Percentiles rank a stretch among this genome's conserved stretches.
Evolutionary conservation across 2,797 vertebrate species (phyloP).

Genomic region (Enteromius treurensis): DNA sequence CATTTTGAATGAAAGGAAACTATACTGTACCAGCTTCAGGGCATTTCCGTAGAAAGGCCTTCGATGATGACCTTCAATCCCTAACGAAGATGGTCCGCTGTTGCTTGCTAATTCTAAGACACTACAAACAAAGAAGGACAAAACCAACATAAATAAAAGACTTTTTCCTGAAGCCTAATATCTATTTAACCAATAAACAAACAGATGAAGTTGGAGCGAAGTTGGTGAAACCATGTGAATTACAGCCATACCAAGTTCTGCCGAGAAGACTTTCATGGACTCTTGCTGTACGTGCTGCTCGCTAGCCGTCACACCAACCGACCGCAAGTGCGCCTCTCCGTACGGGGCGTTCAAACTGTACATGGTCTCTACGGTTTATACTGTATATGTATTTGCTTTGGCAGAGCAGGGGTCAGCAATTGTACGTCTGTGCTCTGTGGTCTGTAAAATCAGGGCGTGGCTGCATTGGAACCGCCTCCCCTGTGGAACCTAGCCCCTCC

Average conservation of each 20-base stretch:
- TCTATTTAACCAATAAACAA: conserved; percentile 54
- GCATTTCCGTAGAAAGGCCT: conserved; percentile 61
- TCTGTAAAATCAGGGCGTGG: conserved; percentile 33
- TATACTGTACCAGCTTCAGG: conserved; percentile 72
- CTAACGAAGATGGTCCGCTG: conserved; percentile 45
- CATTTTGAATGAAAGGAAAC: conserved; percentile 62
- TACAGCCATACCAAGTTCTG: conserved; percentile 83
- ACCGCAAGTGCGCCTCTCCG: conserved; percentile 46
- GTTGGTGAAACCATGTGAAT: conserved; percentile 69
- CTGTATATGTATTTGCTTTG: conserved; percentile 43
- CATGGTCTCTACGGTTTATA: conserved; percentile 40
- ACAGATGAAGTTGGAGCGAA: conserved; percentile 30
- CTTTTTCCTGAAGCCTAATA: conserved; percentile 53
- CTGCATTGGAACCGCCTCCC: conserved; percentile 47
- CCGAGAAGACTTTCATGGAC: conserved; percentile 23
- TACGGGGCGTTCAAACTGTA: conserved; percentile 29
- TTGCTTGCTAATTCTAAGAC: conserved; percentile 63
- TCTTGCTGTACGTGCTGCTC: conserved; percentile 24
- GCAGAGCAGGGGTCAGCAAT: conserved; percentile 50
- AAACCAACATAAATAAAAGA: conserved; percentile 24
- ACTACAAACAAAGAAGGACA: conserved; percentile 36
- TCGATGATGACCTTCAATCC: conserved; percentile 19
- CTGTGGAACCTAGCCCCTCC: conserved; percentile 39
- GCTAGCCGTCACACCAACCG: not conserved
- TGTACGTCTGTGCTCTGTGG: conserved; percentile 52